Conservation (phyloP, 1,140 invertebrate species). For the Vanessa atalanta region DNA sequence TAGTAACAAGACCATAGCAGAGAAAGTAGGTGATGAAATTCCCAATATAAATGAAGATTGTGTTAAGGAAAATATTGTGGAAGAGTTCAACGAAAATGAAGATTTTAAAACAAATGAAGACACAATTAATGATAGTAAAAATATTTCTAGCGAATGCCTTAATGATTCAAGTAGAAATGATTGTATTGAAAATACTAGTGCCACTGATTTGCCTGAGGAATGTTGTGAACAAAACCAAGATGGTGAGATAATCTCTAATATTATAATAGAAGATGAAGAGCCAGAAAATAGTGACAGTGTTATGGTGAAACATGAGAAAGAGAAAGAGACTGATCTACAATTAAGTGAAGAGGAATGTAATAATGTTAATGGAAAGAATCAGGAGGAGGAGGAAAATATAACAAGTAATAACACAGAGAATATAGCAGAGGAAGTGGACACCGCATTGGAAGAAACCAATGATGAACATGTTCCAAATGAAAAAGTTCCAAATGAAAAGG, state of each 20-base stretch:
- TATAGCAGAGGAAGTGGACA: neutral
- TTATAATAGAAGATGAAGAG: neutral
- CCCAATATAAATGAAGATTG: conserved; percentile 44
- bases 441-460: neutral
- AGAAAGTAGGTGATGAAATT: conserved; percentile 42
- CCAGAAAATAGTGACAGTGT: neutral
- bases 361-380: conserved; percentile 8
- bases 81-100: neutral
- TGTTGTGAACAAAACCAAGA: neutral
- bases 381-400: conserved; percentile 10
- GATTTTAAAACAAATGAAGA: neutral
- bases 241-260: conserved; percentile 1
- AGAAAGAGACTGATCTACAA: conserved; percentile 1
- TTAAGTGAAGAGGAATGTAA: conserved; percentile 10
- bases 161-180: neutral
- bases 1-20: conserved; percentile 39
- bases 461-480: neutral
- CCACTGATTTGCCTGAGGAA: neutral
- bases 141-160: neutral
- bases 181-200: neutral
- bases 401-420: conserved; percentile 4
- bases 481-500: neutral
- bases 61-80: conserved; percentile 24
- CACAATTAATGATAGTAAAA: neutral
- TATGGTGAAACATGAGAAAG: neutral